Evolutionary conservation across 2,113 vertebrate genomes (phyloP).

Genomic region (Malurus alboscapulatus): DNA sequence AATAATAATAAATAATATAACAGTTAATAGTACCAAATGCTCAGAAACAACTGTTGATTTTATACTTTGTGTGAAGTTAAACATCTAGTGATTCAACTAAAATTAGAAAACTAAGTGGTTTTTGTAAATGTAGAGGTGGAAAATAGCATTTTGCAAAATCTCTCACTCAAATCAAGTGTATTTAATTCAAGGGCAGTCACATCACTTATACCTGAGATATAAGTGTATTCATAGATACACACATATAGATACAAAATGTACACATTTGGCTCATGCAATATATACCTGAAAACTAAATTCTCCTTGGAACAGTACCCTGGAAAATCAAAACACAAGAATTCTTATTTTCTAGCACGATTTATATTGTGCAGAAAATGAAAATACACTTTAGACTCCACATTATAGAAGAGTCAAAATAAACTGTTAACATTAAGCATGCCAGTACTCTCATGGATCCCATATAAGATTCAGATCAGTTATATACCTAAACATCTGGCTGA

Average conservation of each 20-base stretch:
- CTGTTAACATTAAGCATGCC: not conserved
- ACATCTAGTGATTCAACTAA: not conserved
- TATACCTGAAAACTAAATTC: not conserved
- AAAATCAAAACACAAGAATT: not conserved
- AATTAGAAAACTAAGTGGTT: not conserved
- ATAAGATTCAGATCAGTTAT: not conserved
- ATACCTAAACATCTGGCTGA: not conserved
- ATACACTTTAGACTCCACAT: not conserved
- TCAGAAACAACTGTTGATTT: not conserved
- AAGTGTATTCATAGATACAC: accelerated
- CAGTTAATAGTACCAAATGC: not conserved
- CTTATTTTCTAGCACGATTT: not conserved
- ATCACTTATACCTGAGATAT: not conserved
- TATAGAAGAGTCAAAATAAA: not conserved
- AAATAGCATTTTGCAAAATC: not conserved
- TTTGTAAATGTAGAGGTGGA: not conserved
- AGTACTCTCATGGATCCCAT: not conserved
- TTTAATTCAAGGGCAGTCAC: not conserved
- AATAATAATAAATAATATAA: not conserved
- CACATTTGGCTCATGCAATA: not conserved
- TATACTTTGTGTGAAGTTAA: not conserved
- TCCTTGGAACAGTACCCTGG: not conserved
- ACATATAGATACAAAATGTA: accelerated
- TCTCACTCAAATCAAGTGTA: not conserved
- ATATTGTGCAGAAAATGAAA: not conserved